Percentiles rank a stretch among this genome's conserved stretches.
Conservation (phyloP, 2,797 vertebrate genomes). For the Oryzias dopingdopingensis region DNA sequence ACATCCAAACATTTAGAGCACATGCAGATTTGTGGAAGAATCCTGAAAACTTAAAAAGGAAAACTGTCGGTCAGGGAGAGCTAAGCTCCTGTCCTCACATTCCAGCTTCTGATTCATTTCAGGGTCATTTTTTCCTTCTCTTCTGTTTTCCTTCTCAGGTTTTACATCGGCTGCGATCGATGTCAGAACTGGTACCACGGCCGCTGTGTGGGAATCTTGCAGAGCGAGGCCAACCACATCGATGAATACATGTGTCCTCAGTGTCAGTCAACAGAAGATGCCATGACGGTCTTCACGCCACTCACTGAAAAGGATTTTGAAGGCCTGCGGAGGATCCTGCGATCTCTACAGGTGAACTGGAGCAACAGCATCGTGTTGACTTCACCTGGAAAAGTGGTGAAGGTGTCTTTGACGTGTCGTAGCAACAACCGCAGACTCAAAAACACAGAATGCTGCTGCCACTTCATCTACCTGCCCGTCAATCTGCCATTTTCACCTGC, state of each 20-base stretch:
- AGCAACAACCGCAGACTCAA: no score
- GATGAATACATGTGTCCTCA: slow-evolving; percentile 97
- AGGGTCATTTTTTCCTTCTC: not conserved
- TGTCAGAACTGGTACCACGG: slow-evolving; percentile 99
- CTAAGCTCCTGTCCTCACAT: not conserved
- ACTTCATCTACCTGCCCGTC: no score
- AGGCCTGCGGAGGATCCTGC: slow-evolving; percentile 89
- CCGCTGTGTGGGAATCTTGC: slow-evolving; percentile 96
- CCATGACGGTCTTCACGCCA: slow-evolving; percentile 97
- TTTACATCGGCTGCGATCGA: slow-evolving; percentile 98
- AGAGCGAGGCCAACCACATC: slow-evolving; percentile 97
- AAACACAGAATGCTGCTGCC: no score
- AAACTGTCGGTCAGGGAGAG: not conserved
- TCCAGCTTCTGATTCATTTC: not conserved
- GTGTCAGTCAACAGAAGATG: slow-evolving; percentile 97
- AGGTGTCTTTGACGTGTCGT: no score
- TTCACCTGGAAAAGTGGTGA: no score
- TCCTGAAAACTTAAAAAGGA: no score
- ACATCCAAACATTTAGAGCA: no score
- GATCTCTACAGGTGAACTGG: slow-evolving; percentile 87
- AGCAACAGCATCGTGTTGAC: not conserved
- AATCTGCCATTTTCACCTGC: no score
- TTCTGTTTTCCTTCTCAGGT: slow-evolving; percentile 72
- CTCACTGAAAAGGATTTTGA: slow-evolving; percentile 97
- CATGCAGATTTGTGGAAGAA: no score